Conservation (phyloP, 1,140 invertebrate species). For the Contarinia nasturtii region DNA sequence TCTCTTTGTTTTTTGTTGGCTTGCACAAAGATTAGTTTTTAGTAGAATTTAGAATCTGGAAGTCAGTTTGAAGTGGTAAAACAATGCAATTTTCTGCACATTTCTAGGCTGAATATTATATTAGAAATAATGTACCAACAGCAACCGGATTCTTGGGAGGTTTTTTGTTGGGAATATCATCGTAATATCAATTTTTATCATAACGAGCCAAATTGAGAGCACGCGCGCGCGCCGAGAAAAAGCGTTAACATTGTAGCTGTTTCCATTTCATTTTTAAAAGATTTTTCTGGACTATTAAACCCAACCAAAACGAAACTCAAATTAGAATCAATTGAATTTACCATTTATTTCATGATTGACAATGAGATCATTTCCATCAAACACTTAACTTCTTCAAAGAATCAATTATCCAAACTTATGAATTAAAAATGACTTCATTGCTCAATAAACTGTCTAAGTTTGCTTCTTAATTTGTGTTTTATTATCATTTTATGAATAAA, state of each 20-base stretch:
- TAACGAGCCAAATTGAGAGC: background rate
- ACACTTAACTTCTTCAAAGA: no score
- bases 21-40: constrained; percentile 3
- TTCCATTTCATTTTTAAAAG: background rate
- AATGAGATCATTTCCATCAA: no score
- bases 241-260: background rate
- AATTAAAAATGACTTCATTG: background rate
- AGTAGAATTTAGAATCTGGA: constrained; percentile 1
- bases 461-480: no score
- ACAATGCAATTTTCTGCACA: background rate
- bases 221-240: background rate
- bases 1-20: background rate
- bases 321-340: no score
- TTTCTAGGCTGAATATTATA: constrained; percentile 1
- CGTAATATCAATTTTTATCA: constrained; percentile 24
- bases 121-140: constrained; percentile 42
- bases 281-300: no score
- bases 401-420: no score
- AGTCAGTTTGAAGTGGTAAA: constrained; percentile 1
- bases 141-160: constrained; percentile 69
- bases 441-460: no score
- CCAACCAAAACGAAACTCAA: no score
- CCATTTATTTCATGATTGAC: no score
- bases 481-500: no score
- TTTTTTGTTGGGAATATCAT: constrained; percentile 63